Conservation (phyloP, 1,140 invertebrate genomes). For the Heliothis subflexa region DNA sequence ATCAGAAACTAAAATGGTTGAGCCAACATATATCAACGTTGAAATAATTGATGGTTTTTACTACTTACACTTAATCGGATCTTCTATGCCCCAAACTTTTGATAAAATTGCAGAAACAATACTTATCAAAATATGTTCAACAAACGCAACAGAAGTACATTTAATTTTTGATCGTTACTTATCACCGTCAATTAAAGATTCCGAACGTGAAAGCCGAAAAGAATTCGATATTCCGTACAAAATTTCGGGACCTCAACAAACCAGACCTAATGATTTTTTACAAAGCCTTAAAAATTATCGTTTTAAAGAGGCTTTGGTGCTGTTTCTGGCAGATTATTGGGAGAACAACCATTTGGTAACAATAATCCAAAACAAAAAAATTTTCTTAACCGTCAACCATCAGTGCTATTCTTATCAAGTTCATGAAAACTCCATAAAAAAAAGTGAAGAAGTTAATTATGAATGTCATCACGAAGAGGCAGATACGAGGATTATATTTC, state of each 20-base stretch:
- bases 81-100: constrained; percentile 56
- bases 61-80: constrained; percentile 54
- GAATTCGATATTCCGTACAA: constrained; percentile 63
- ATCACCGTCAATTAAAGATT: constrained; percentile 70
- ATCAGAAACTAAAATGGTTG: constrained; percentile 45
- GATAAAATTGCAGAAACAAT: constrained; percentile 59
- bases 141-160: constrained; percentile 53
- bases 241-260: constrained; percentile 64
- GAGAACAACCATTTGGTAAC: constrained; percentile 59
- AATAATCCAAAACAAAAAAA: constrained; percentile 65
- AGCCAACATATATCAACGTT: constrained; percentile 51
- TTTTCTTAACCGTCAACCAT: constrained; percentile 58
- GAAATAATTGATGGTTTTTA: constrained; percentile 64
- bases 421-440: constrained; percentile 50
- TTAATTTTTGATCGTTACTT: constrained; percentile 71
- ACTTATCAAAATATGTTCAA: constrained; percentile 57
- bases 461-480: constrained; percentile 67
- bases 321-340: constrained; percentile 67
- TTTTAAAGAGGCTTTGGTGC: constrained; percentile 69
- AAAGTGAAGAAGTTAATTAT: constrained; percentile 61
- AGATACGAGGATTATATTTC: constrained; percentile 64
- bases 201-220: constrained; percentile 61
- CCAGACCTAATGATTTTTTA: constrained; percentile 63
- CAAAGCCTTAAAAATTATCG: constrained; percentile 65
- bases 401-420: constrained; percentile 57